Evolutionary conservation across 1,140 invertebrate genomes (phyloP).

Genomic region (Halyomorpha halys): DNA sequence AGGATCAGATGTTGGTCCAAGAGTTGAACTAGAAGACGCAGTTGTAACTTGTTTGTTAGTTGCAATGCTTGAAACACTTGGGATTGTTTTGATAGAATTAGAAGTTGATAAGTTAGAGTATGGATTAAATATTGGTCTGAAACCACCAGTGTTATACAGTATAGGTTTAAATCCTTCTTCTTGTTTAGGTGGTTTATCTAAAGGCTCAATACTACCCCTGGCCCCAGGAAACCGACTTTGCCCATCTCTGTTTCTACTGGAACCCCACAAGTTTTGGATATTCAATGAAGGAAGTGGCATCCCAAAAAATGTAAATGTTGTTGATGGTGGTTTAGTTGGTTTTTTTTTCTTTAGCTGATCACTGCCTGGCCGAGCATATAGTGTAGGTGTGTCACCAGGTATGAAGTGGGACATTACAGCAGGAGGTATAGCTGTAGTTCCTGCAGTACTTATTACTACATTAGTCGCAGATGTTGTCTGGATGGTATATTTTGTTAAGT

Average conservation of each 20-base stretch:
- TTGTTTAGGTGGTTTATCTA: constrained; percentile 18
- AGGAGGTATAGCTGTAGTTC: constrained; percentile 28
- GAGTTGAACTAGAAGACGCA: no score
- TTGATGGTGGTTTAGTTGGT: constrained; percentile 38
- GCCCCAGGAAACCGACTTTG: constrained; percentile 33
- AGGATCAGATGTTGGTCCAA: no score
- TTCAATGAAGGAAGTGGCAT: constrained; percentile 64
- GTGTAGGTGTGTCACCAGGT: constrained; percentile 50
- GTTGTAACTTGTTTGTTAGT: no score
- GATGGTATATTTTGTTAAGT: constrained; percentile 27
- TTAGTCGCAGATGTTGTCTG: constrained; percentile 32
- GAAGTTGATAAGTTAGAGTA: constrained; percentile 9
- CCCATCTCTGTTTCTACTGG: constrained; percentile 41
- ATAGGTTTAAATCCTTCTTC: constrained; percentile 55
- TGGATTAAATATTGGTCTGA: constrained; percentile 54
- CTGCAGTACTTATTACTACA: constrained; percentile 5
- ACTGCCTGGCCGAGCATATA: constrained; percentile 41
- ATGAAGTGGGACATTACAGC: constrained; percentile 37
- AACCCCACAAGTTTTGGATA: constrained; percentile 48
- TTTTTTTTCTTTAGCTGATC: constrained; percentile 29
- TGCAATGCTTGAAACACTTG: no score
- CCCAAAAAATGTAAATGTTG: constrained; percentile 70
- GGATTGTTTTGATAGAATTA: no score
- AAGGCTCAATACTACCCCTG: constrained; percentile 28
- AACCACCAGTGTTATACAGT: constrained; percentile 56